Percentiles rank a stretch among this genome's conserved stretches.
Conservation (phyloP, 2,113 vertebrate species). For the Takifugu bimaculatus region DNA sequence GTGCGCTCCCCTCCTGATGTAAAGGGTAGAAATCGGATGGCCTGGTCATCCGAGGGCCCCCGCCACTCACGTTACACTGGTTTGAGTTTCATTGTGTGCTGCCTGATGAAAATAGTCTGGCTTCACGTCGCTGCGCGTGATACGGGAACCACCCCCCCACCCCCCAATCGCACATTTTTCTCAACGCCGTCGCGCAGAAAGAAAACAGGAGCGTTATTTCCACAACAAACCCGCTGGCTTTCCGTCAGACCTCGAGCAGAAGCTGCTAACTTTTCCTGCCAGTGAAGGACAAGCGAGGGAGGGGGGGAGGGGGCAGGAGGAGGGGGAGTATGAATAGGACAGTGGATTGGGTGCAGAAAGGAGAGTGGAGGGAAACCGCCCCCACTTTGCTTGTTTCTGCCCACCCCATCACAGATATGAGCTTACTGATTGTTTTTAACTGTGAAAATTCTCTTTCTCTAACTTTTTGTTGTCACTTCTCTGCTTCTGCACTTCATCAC, state of each 20-base stretch:
- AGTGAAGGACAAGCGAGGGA: slow-evolving; percentile 54
- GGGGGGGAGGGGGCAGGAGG: slow-evolving; percentile 19
- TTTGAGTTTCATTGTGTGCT: slow-evolving; percentile 53
- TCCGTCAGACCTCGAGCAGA: slow-evolving; percentile 37
- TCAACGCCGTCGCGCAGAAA: no score
- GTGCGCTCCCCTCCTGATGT: slow-evolving; percentile 33
- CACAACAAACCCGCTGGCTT: slow-evolving; percentile 9
- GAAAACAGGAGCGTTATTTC: slow-evolving; percentile 18
- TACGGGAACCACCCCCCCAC: background rate
- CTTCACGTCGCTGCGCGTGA: slow-evolving; percentile 20
- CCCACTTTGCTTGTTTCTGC: slow-evolving; percentile 44
- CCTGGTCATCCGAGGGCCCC: slow-evolving; percentile 42
- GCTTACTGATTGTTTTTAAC: slow-evolving; percentile 24
- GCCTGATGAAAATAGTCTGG: slow-evolving; percentile 60
- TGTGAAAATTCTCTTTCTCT: slow-evolving; percentile 36
- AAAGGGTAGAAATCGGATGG: slow-evolving; percentile 48
- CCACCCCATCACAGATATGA: slow-evolving; percentile 39
- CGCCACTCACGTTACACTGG: slow-evolving; percentile 57
- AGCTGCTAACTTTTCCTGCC: slow-evolving; percentile 55
- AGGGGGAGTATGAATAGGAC: slow-evolving; percentile 63
- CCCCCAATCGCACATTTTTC: slow-evolving; percentile 4
- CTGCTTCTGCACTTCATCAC: slow-evolving; percentile 10
- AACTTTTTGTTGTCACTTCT: background rate
- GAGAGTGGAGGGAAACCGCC: slow-evolving; percentile 50
- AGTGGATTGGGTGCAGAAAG: slow-evolving; percentile 55